Conservation (phyloP, 2,797 vertebrate species). For the Cryptoblepharus egeriae region DNA sequence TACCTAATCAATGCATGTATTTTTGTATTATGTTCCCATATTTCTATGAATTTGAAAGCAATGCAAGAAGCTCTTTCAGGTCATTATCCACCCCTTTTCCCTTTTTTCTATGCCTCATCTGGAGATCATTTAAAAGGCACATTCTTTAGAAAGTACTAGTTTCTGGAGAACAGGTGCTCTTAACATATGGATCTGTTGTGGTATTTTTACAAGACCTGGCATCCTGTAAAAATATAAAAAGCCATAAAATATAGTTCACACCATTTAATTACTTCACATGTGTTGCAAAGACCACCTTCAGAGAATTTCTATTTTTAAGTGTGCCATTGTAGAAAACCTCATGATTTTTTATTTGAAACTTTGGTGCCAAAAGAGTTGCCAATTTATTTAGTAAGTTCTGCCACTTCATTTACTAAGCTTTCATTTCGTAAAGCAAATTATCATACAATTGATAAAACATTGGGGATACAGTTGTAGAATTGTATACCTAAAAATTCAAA, state of each 20-base stretch:
- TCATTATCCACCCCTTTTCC: background rate
- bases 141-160: background rate
- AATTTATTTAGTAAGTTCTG: background rate
- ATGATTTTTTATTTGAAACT: conserved; percentile 29
- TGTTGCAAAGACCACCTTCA: conserved; percentile 1
- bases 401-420: background rate
- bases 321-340: conserved; percentile 7
- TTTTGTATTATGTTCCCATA: background rate
- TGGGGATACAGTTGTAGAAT: background rate
- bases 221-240: conserved; percentile 13
- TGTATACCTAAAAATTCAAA: conserved; percentile 2
- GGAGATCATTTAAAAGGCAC: background rate
- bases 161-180: background rate
- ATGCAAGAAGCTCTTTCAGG: background rate
- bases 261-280: background rate
- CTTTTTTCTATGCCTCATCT: conserved; percentile 21
- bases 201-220: conserved; percentile 12
- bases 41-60: conserved; percentile 28
- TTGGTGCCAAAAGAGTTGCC: background rate
- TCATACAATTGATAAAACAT: background rate
- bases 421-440: conserved; percentile 9
- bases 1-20: background rate
- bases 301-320: conserved; percentile 13
- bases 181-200: conserved; percentile 9
- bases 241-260: conserved; percentile 35